A percentile compares a stretch with the other conserved stretches of the same genome.
These are phyloP conservation scores for Temnothorax curvispinosus DNA, from an alignment of 1,140 invertebrate genomes.

Conservation along the genomic window DNA sequence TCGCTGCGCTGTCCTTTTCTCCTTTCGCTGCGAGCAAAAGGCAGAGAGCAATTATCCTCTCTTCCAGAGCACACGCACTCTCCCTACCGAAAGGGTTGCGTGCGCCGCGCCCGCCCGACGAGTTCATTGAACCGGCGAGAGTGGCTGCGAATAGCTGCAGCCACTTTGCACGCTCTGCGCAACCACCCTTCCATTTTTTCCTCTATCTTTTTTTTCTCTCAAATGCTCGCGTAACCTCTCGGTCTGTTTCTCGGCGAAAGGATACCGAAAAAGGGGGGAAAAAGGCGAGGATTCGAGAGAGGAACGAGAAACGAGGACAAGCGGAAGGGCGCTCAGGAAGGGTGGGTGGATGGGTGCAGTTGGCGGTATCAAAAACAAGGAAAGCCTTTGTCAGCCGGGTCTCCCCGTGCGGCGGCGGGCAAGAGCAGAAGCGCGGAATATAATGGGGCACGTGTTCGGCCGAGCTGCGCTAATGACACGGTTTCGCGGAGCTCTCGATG, in stretches of 20 bases:
- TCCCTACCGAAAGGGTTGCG: slow-evolving; percentile 53
- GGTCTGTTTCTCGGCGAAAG: slow-evolving; percentile 25
- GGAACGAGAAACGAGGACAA: background rate
- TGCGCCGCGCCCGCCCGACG: slow-evolving; percentile 30
- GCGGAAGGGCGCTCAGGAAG: background rate
- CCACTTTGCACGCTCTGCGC: background rate
- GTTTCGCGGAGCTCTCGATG: slow-evolving; percentile 63
- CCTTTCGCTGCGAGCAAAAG: slow-evolving; percentile 41
- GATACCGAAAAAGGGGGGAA: background rate
- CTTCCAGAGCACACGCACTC: background rate
- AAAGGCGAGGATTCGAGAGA: background rate
- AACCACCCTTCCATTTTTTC: slow-evolving; percentile 8
- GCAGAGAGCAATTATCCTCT: slow-evolving; percentile 59
- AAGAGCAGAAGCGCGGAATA: slow-evolving; percentile 48
- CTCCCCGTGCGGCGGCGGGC: slow-evolving; percentile 14
- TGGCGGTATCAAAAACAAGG: slow-evolving; percentile 67
- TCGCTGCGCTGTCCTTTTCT: slow-evolving; percentile 35
- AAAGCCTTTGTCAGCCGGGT: slow-evolving; percentile 66
- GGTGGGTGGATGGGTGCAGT: background rate
- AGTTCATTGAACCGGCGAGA: slow-evolving; percentile 52
- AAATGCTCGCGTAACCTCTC: slow-evolving; percentile 35
- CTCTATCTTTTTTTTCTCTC: background rate
- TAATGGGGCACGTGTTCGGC: slow-evolving; percentile 75
- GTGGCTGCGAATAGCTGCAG: background rate
- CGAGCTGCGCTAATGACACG: slow-evolving; percentile 71